Evolutionary conservation across 2,797 vertebrate species (phyloP).

Genomic region (Liparis tanakae): DNA sequence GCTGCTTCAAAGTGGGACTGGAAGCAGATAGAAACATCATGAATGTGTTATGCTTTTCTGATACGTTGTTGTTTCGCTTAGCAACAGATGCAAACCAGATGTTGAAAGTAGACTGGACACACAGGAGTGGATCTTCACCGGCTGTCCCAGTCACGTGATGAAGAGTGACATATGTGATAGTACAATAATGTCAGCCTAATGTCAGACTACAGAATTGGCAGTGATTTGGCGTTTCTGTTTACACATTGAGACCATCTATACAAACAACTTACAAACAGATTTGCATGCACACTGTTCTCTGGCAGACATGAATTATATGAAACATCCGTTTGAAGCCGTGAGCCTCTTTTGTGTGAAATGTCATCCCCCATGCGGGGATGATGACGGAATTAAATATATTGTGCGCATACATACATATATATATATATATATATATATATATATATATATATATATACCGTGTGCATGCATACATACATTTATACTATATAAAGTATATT

Average conservation of each 20-base stretch:
- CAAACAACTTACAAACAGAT: constrained; percentile 1
- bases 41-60: constrained; percentile 22
- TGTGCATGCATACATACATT: too few species aligned
- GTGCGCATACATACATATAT: background rate
- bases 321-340: constrained; percentile 12
- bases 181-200: background rate
- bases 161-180: too few species aligned
- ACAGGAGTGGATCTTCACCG: background rate
- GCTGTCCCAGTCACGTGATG: too few species aligned
- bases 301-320: background rate
- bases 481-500: too few species aligned
- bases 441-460: too few species aligned
- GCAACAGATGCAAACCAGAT: constrained; percentile 44
- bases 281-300: constrained; percentile 1
- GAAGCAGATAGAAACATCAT: background rate
- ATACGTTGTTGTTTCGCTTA: constrained; percentile 20
- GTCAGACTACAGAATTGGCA: constrained; percentile 12
- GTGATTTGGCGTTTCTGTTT: constrained; percentile 6
- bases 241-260: constrained; percentile 3
- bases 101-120: constrained; percentile 1
- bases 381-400: background rate
- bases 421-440: too few species aligned
- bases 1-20: background rate
- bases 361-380: too few species aligned
- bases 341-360: background rate